Percentiles rank a stretch among this genome's conserved stretches.
These are phyloP conservation scores for Pelecanus crispus DNA, from an alignment of 2,113 vertebrate species.

Conservation along the genomic window DNA sequence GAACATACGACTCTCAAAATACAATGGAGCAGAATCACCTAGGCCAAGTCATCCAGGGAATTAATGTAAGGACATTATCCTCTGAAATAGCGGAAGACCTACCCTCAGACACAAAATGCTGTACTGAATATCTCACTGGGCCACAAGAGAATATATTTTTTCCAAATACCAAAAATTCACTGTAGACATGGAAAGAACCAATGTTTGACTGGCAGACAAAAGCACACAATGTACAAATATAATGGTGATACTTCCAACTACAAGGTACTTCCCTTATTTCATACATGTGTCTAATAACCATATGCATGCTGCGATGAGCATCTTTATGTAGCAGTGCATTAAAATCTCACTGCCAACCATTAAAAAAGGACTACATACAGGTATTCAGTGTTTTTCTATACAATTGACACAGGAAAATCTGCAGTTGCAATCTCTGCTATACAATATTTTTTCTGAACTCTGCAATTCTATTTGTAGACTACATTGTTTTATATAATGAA, in stretches of 20 bases:
- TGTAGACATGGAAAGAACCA: background rate
- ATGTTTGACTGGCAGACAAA: background rate
- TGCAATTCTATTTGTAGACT: conserved; percentile 16
- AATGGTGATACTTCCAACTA: background rate
- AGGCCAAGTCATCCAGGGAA: background rate
- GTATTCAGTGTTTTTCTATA: background rate
- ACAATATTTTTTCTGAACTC: background rate
- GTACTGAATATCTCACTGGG: background rate
- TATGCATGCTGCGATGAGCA: background rate
- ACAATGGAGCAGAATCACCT: background rate
- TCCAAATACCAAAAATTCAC: background rate
- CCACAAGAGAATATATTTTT: background rate
- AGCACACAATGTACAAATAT: background rate
- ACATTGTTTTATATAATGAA: conserved; percentile 16
- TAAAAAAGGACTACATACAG: background rate
- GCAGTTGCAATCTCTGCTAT: background rate
- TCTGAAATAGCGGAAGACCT: background rate
- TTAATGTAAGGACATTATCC: background rate
- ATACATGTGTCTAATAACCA: background rate
- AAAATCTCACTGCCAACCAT: background rate
- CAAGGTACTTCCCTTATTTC: background rate
- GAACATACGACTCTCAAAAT: background rate
- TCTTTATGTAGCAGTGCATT: background rate
- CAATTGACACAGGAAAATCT: background rate
- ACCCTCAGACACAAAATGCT: background rate